phyloP scores from a whole-genome alignment of 2,797 vertebrate species.

The Brachyrhaphis roseni region DNA sequence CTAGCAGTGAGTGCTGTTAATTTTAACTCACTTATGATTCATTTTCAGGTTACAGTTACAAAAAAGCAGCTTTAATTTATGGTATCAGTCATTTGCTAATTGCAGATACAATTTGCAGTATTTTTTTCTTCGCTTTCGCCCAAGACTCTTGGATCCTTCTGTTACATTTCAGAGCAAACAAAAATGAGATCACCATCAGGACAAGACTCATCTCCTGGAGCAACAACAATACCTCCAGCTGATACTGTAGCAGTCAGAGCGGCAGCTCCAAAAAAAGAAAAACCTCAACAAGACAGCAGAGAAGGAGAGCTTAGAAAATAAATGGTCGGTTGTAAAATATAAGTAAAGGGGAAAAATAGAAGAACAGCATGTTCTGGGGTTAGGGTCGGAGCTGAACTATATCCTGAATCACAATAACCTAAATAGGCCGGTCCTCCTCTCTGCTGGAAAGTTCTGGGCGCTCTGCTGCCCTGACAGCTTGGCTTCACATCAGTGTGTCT shows the following conservation, averaged over 20 bases:
- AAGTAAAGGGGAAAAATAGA: background rate
- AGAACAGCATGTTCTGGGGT: conserved; percentile 53
- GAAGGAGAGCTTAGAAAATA: background rate
- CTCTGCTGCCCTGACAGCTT: conserved; percentile 53
- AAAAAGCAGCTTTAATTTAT: background rate
- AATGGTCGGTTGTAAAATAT: background rate
- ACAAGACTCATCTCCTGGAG: conserved; percentile 14
- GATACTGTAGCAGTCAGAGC: conserved; percentile 13
- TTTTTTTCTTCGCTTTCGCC: background rate
- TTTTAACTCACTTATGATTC: background rate
- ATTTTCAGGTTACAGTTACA: background rate
- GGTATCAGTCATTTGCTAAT: background rate
- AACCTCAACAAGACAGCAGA: conserved; percentile 11
- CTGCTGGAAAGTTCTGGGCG: conserved; percentile 48
- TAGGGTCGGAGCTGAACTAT: conserved; percentile 12
- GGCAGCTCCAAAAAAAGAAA: background rate
- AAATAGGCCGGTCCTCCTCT: conserved; percentile 42
- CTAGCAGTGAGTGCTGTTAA: background rate
- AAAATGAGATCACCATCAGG: conserved; percentile 7
- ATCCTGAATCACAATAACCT: conserved; percentile 58
- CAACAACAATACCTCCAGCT: conserved; percentile 10
- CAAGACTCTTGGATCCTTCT: conserved; percentile 1
- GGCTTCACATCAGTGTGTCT: conserved; percentile 52
- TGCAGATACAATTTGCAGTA: background rate
- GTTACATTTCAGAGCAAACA: conserved; percentile 8